Evolutionary conservation across 2,113 vertebrate genomes (phyloP), one percentile per base, ranked within the genome.

Genomic region (Melanotaenia duboulayi): DNA sequence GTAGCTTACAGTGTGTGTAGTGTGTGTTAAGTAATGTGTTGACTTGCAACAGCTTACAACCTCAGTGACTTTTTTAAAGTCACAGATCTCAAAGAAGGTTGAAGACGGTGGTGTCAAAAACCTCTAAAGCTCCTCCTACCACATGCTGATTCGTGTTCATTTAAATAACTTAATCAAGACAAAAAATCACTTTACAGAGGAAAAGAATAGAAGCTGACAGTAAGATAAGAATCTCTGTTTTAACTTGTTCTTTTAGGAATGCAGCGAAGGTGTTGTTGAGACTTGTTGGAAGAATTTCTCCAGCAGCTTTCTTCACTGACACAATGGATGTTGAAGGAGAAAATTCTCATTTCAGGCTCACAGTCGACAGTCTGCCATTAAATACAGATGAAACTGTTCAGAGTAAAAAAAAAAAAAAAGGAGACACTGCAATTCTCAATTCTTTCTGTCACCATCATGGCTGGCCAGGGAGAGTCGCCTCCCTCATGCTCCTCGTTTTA

Each of bases 181-280:
- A 25, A 0, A 10, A 14, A 40, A 44, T 71, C 2, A 50, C 32
- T 39, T 62, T 39, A 24, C 16, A n/a, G 16, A 2, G 22, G 28
- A 16, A 65, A 24, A 11, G 10, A 24, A 6, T 39, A 32, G 48
- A 39, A 28, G 28, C 8, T 13, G 40, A 28, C 69, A 65, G 40
- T 40, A 65, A 69, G 2, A 10, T 42, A 55, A 8, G 51, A 57
- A 16, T 71, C 74, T 3, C 4, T 85, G 89, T 92, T 83, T 74
- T 50, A 80, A 76, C 91, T 85, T 87, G 90, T 85, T 72, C n/a
- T 42, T 59, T 28, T 1, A 73, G 82, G 91, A 92, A 92, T 92
- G 90, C 46, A 23, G 71, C 7, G 0, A 0, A 46, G 64, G 78
- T 32, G 49, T 10, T 86, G 89, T 83, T 59, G 64, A 51, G 77